Base-by-base conservation (phyloP, 2,113 vertebrate genomes). In the Dolichallabes microphthalmus region DNA sequence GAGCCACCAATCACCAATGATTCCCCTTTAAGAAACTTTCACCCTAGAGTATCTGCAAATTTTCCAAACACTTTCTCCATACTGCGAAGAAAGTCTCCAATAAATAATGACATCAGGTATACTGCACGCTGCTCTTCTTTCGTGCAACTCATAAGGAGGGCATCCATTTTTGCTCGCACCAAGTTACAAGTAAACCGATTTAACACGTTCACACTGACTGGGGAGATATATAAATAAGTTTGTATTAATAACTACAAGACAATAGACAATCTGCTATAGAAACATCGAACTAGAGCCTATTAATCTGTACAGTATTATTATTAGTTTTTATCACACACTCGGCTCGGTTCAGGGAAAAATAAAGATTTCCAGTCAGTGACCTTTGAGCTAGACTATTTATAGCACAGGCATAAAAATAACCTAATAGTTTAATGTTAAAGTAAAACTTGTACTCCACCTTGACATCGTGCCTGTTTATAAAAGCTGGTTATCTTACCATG, bases 401-500 rank as follows among this genome's bases (percentile, higher is more conserved):
- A 83, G 27, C 52, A 39, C 2, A 53, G 17, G 3, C 12, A 50
- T 35, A 27, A 30, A 86, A 85, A 82, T 79, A 76, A 55, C 30
- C 2, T 66, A 50, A 11, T 11, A 66, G 75, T 81, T 84, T 19
- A 22, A 78, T 88, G 82, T 39, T 82, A 69, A 90, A 89, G 89
- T 89, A 86, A 86, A 57, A 39, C 69, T 61, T 86, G 83, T 87
- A 87, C 58, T 82, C 45, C 39, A 89, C 86, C 86, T 90, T 55
- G 85, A 80, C 87, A 53, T 25, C 88, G 64, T 76, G 89, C 76
- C 53, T 83, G 84, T 87, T 89, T 85, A 86, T 86, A 82, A 86
- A 75, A 88, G 58, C 83, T 66, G 78, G 83, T 87, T 88, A 86
- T 89, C 91, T 92, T 93, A 91, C 86, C 91, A 69, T 63, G 87